Percentiles rank a stretch among this genome's conserved stretches.
These are phyloP conservation scores for Cryptocephalus primarius DNA, from an alignment of 2,888 invertebrate genomes.

Conservation along the genomic window DNA sequence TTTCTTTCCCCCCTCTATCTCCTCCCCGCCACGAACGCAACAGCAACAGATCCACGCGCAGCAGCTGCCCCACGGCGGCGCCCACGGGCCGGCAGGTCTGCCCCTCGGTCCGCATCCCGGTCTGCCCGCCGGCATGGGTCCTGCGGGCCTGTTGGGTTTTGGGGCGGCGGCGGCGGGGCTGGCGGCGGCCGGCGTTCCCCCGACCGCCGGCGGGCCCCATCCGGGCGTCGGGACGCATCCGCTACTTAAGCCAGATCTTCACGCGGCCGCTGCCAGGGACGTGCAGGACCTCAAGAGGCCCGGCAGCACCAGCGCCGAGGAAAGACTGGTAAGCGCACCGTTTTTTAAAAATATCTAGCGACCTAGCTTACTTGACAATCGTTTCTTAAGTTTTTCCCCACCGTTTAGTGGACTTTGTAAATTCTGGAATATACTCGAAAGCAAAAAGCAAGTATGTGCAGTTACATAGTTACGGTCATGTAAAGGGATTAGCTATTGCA, in stretches of 20 bases:
- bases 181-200: constrained; percentile 26
- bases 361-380: too few relatives aligned
- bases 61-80: constrained; percentile 35
- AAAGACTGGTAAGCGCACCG: constrained; percentile 32
- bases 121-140: constrained; percentile 29
- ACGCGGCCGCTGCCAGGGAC: constrained; percentile 19
- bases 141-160: constrained; percentile 25
- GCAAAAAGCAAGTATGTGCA: too few relatives aligned
- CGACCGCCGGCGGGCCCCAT: constrained; percentile 27
- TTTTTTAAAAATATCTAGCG: not conserved
- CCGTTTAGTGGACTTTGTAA: too few relatives aligned
- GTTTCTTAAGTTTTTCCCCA: too few relatives aligned
- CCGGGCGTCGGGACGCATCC: constrained; percentile 31
- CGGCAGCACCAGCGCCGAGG: constrained; percentile 33
- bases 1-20: constrained; percentile 2
- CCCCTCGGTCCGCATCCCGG: constrained; percentile 36
- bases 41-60: constrained; percentile 39
- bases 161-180: constrained; percentile 26
- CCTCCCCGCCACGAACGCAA: too few relatives aligned
- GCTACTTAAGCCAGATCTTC: constrained; percentile 33
- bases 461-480: too few relatives aligned
- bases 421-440: too few relatives aligned
- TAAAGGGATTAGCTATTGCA: too few relatives aligned
- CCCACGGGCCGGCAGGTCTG: constrained; percentile 31
- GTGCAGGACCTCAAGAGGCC: constrained; percentile 31